Conservation (phyloP, 2,113 vertebrate species). For the Paratilapia polleni region DNA sequence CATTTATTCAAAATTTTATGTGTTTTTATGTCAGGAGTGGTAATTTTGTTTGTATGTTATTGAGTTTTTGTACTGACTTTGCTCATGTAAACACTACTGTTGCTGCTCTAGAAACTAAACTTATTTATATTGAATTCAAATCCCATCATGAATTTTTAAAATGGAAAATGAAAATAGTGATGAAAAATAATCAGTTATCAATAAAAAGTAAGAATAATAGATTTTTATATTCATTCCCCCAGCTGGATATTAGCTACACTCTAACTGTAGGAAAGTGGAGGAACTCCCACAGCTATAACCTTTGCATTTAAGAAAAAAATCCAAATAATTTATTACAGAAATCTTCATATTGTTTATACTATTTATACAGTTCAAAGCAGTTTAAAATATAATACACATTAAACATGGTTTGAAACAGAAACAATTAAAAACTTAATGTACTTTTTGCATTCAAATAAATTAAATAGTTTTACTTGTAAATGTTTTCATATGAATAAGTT, state of each 20-base stretch:
- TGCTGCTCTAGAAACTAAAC: rapidly evolving
- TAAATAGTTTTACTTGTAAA: neutral
- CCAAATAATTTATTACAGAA: neutral
- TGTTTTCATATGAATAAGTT: neutral
- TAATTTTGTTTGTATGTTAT: neutral
- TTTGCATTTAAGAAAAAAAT: neutral
- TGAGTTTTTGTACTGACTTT: rapidly evolving
- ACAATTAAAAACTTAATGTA: neutral
- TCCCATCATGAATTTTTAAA: neutral
- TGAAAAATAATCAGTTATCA: neutral
- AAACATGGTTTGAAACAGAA: neutral
- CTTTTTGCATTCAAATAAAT: neutral
- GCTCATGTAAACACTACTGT: neutral
- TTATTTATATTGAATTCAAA: neutral
- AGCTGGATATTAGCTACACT: neutral
- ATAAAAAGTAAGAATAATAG: neutral
- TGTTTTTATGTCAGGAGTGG: neutral
- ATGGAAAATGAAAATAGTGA: neutral
- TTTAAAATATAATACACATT: neutral
- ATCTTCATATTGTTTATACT: neutral
- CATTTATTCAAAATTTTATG: neutral
- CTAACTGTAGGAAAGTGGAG: neutral
- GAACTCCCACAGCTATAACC: neutral
- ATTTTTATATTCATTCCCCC: neutral
- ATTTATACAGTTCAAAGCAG: neutral